Conservation (phyloP, 2,113 vertebrate genomes). For the Brachyhypopomus gauderio region DNA sequence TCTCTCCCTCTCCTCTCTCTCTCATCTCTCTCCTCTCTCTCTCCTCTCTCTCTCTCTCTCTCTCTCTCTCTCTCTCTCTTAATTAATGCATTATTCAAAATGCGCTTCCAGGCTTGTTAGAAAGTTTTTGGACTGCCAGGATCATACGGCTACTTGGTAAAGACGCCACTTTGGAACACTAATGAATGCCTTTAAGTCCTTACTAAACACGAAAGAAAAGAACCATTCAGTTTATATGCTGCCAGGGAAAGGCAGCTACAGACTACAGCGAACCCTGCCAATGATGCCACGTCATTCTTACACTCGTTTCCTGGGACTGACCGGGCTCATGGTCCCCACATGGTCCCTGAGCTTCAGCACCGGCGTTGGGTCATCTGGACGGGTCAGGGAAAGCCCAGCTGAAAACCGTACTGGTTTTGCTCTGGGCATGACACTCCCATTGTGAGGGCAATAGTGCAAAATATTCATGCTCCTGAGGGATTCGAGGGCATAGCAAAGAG, state of each 20-base stretch:
- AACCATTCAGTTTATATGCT: background rate
- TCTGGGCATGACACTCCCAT: background rate
- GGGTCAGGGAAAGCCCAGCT: background rate
- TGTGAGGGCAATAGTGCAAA: background rate
- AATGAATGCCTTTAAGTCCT: background rate
- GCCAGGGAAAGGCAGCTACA: background rate
- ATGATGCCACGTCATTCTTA: background rate
- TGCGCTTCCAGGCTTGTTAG: slow-evolving; percentile 7
- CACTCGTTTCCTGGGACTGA: background rate
- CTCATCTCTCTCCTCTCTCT: no score
- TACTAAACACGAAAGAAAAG: slow-evolving; percentile 7
- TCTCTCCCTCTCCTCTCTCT: background rate
- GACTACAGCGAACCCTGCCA: background rate
- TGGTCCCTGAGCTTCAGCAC: background rate
- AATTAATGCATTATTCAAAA: slow-evolving; percentile 31
- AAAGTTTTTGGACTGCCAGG: slow-evolving; percentile 12
- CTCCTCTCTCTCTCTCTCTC: background rate
- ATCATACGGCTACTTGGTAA: background rate
- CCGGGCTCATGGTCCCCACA: background rate
- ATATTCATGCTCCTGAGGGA: slow-evolving; percentile 9
- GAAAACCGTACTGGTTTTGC: background rate
- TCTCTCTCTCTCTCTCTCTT: background rate
- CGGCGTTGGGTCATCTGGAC: background rate
- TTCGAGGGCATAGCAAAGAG: background rate
- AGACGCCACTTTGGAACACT: slow-evolving; percentile 10